Evolutionary conservation across 2,797 vertebrate species (phyloP), one percentile per base, ranked within the genome.

Genomic region (Onychomys arenicola): DNA sequence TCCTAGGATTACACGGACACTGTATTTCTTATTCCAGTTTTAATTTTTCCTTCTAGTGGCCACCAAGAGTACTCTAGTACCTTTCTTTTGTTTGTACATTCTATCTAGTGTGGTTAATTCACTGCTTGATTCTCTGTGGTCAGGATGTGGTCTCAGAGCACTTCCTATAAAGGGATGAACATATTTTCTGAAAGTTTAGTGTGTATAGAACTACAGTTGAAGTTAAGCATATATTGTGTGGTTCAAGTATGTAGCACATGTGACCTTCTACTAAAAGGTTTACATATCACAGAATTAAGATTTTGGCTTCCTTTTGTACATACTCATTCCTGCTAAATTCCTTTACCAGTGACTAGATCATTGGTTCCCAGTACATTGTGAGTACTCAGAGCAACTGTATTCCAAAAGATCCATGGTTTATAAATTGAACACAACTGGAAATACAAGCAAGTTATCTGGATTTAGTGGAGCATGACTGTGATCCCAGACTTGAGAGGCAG

Each of bases 341-440:
- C 23, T 95, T 95, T 12, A 34, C 63, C 57, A 10, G 77, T 91
- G 40, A 86, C 71, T 80, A 8, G 37, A 86, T 81, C 10, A 25
- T 21, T 87, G 75, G 32, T 89, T 88, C 75, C 19, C 2, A 82
- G 67, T 67, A n/a, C 59, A 73, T 10, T 34, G 49, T 76, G 23
- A 71, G 65, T 21, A 65, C 13, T 69, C 27, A 77, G 0, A 92
- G 85, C 71, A 90, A 37, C 63, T 87, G 21, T 57, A 57, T 75
- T 86, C 69, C 23, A 81, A 37, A 76, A 43, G n/a, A 78, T 61
- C 21, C 7, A 4, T 59, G n/a, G 12, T 43, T 91, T 84, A 37
- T 63, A 83, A 83, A 23, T 90, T 95, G 81, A 16, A n/a, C 52
- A 7, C 46, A n/a, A 14, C 91, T 96, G 83, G 91, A 92, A 93